Conservation (phyloP, 1,140 invertebrate species). For the Leguminivora glycinivorella region DNA sequence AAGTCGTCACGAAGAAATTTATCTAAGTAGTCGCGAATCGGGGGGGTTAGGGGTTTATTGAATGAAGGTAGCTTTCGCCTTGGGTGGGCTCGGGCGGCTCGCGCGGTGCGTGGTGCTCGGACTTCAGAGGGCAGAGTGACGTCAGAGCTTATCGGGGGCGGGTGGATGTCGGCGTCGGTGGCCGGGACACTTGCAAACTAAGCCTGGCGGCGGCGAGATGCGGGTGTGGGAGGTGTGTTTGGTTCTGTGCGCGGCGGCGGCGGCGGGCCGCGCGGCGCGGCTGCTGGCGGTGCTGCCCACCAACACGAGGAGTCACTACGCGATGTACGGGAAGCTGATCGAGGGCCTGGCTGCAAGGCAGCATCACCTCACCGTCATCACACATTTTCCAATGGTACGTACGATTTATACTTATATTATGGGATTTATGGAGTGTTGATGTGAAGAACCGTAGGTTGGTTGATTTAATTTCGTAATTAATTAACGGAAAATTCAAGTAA, state of each 20-base stretch:
- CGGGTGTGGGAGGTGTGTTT: slow-evolving; percentile 57
- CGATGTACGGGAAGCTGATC: slow-evolving; percentile 79
- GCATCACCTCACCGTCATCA: slow-evolving; percentile 85
- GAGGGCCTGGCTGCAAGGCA: slow-evolving; percentile 81
- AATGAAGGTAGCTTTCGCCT: slow-evolving; percentile 29
- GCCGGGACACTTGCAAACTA: slow-evolving; percentile 45
- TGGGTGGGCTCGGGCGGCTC: slow-evolving; percentile 6
- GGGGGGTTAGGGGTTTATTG: background rate
- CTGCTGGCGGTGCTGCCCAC: slow-evolving; percentile 73
- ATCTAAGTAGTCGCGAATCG: slow-evolving; percentile 5
- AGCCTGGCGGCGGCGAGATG: slow-evolving; percentile 57
- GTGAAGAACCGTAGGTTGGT: background rate
- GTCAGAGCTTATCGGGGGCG: slow-evolving; percentile 43
- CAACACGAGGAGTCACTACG: slow-evolving; percentile 76
- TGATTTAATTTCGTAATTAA: background rate
- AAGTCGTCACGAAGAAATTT: slow-evolving; percentile 24
- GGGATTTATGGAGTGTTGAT: background rate
- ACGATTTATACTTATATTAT: background rate
- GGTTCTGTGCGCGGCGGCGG: slow-evolving; percentile 47
- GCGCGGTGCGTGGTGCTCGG: background rate
- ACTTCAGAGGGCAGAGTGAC: slow-evolving; percentile 36
- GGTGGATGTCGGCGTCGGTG: slow-evolving; percentile 28
- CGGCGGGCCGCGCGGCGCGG: slow-evolving; percentile 54
- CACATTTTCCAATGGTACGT: slow-evolving; percentile 80
- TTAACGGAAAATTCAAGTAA: background rate